A percentile compares a stretch with the other conserved stretches of the same genome.
Evolutionary conservation across 2,888 invertebrate species (phyloP).

Genomic region (Limnephilus marmoratus): DNA sequence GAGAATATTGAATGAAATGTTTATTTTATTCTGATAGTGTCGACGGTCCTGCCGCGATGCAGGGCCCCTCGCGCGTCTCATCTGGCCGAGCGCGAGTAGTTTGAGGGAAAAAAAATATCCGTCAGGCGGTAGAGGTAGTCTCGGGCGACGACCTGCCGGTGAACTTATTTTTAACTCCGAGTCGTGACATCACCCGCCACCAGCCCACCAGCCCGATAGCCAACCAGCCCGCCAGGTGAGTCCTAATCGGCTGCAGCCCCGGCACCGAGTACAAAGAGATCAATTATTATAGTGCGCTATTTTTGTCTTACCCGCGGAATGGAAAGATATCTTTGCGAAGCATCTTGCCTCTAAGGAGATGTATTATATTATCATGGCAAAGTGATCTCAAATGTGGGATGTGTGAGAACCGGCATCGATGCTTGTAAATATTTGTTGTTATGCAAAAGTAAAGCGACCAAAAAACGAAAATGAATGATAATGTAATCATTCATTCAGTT

Average conservation of each 20-base stretch:
- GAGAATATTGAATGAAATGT: not conserved
- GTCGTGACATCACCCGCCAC: slow-evolving; percentile 42
- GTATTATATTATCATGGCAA: not conserved
- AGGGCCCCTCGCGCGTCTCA: slow-evolving; percentile 11
- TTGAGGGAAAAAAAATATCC: slow-evolving; percentile 3
- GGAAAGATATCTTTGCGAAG: not conserved
- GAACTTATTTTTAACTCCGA: slow-evolving; percentile 45
- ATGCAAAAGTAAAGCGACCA: not conserved
- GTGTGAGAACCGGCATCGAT: slow-evolving; percentile 24
- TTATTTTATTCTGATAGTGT: not conserved
- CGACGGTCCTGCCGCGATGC: not conserved
- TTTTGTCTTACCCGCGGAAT: not conserved
- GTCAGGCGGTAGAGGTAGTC: slow-evolving; percentile 6
- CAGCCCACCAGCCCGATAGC: too few species aligned
- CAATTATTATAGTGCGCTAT: not conserved
- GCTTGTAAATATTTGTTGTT: not conserved
- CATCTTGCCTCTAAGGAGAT: not conserved
- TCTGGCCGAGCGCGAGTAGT: not conserved
- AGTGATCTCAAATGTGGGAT: not conserved
- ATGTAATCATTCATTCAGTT: too few species aligned
- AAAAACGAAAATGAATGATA: not conserved
- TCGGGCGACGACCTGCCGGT: slow-evolving; percentile 46
- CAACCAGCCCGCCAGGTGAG: not conserved
- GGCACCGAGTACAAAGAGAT: slow-evolving; percentile 25
- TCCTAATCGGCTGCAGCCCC: not conserved